Base-by-base conservation (phyloP, 2,888 invertebrate genomes). In the Pharmacophagus antenor region DNA sequence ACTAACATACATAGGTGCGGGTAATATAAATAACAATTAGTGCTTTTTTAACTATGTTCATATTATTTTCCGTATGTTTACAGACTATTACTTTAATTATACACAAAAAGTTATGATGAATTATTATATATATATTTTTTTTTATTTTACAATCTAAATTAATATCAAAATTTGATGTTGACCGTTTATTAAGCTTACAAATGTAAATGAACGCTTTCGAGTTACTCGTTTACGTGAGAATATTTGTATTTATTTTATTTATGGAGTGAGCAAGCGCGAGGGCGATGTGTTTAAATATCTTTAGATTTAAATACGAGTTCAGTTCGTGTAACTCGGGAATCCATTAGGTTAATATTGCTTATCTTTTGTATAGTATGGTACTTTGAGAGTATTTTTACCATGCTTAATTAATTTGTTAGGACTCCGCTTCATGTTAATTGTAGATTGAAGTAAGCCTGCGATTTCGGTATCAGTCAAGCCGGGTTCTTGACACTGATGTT, bases 211-310 rank as follows among this genome's bases (percentile, higher is more conserved):
- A 88, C 83, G 87, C 79, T 81, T 85, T 82, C 82, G 83, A 81
- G 78, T 85, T 88, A 85, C 85, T 82, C 82, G 85, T 77, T 87
- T 88, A 88, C 89, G 89, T 90, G 89, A 90, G 88, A 89, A 89
- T 89, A 90, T 90, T 88, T 88, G 85, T 89, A 88, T 89, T 89
- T 88, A 87, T 88, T 88, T 89, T 87, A 89, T 90, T 89, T 89
- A 89, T 88, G 88, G 88, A 77, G 73, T 73, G 82, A 78, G 77
- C 53, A 75, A 75, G 79, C 72, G 82, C 85, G 85, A 85, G 84
- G 85, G 85, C 80, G 86, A 84, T 87, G 84, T 82, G 84, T 86
- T 88, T 82, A 88, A 88, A 88, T 88, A 88, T 86, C 87, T 88
- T 81, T 74, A 82, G 82, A 88, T 88, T 89, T 83, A 85, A 86